phyloP scores from a whole-genome alignment of 2,888 invertebrate species.

The Carpatolechia fugitivella region DNA sequence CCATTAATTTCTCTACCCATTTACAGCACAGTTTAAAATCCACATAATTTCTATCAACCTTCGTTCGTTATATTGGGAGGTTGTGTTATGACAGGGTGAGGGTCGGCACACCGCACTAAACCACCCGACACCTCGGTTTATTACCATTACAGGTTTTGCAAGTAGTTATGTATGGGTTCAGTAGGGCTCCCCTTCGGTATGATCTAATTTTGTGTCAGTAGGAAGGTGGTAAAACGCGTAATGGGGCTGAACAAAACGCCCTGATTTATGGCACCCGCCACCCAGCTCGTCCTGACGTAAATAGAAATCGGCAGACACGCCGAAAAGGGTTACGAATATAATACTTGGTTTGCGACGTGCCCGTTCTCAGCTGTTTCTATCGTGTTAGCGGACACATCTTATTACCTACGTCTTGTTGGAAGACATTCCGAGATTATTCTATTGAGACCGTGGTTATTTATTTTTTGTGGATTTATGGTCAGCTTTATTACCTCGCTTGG shows the following conservation, averaged over 20 bases:
- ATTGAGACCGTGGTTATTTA: too few species aligned
- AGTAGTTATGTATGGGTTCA: conserved; percentile 56
- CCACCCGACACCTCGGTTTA: conserved; percentile 35
- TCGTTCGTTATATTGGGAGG: too few species aligned
- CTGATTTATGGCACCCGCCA: conserved; percentile 66
- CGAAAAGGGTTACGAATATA: conserved; percentile 61
- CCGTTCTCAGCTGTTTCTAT: conserved; percentile 17
- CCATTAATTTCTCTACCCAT: too few species aligned
- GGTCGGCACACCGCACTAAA: conserved; percentile 34
- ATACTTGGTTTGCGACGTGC: conserved; percentile 48
- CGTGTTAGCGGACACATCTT: background rate
- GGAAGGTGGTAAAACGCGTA: conserved; percentile 71
- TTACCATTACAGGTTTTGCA: conserved; percentile 66
- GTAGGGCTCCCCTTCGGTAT: conserved; percentile 59
- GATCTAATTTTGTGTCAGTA: conserved; percentile 73
- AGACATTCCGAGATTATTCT: too few species aligned
- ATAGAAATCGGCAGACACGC: conserved; percentile 66
- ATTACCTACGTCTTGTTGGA: too few species aligned
- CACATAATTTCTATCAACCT: too few species aligned
- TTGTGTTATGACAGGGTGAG: conserved; percentile 29
- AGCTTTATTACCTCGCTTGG: too few species aligned
- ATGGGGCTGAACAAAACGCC: conserved; percentile 70
- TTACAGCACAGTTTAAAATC: too few species aligned
- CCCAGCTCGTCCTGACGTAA: conserved; percentile 61
- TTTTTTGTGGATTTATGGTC: too few species aligned